Conservation (phyloP, 2,113 vertebrate genomes). For the Oncorhynchus nerka region DNA sequence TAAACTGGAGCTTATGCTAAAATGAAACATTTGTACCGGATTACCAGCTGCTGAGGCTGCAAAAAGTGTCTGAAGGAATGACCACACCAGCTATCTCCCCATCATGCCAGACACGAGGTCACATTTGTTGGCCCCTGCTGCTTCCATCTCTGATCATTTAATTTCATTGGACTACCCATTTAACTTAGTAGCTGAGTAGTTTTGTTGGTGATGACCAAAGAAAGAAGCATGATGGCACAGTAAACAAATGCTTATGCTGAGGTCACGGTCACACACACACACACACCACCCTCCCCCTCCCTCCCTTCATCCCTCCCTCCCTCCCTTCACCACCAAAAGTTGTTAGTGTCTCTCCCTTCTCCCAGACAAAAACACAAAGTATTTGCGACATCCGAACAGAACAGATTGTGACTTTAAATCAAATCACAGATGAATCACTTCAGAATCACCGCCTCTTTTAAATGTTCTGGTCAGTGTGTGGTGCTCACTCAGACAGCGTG, state of each 20-base stretch:
- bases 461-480: not conserved
- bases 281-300: no score
- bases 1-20: slow-evolving; percentile 32
- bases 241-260: not conserved
- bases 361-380: not conserved
- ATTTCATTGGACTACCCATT: not conserved
- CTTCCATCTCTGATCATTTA: not conserved
- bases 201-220: not conserved
- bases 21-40: slow-evolving; percentile 24
- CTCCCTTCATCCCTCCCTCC: no score
- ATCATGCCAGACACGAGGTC: slow-evolving; percentile 31
- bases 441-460: not conserved
- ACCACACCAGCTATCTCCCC: slow-evolving; percentile 36
- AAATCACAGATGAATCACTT: not conserved
- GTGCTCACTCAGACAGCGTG: not conserved
- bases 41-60: slow-evolving; percentile 32
- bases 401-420: not conserved
- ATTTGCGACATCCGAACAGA: not conserved
- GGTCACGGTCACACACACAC: no score
- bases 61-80: slow-evolving; percentile 20
- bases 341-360: no score
- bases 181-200: not conserved
- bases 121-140: slow-evolving; percentile 6
- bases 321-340: no score
- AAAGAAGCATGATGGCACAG: not conserved